These are phyloP conservation scores for Linyphia triangularis DNA, from an alignment of 2,888 invertebrate species.

Conservation along the genomic window DNA sequence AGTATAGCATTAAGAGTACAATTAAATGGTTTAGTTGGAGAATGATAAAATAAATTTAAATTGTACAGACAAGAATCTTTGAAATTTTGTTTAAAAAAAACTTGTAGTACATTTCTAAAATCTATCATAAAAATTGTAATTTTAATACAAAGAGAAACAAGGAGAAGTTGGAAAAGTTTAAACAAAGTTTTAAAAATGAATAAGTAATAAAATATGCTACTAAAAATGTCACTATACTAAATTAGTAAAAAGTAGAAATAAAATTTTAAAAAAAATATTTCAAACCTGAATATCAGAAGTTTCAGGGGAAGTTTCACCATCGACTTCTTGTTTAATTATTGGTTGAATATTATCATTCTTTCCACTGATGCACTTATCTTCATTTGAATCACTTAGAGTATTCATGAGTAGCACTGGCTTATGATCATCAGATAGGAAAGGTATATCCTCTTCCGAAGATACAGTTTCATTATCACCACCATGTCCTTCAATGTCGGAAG, in stretches of 20 bases:
- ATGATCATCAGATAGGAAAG: constrained; percentile 16
- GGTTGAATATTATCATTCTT: not conserved
- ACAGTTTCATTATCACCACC: constrained; percentile 59
- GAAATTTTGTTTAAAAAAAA: no score
- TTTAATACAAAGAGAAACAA: no score
- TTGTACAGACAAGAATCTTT: no score
- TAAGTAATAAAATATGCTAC: not conserved
- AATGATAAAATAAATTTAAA: no score
- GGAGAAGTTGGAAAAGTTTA: no score
- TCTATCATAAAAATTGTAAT: no score
- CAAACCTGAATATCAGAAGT: constrained; percentile 25
- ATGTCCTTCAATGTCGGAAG: constrained; percentile 67
- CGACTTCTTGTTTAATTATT: not conserved
- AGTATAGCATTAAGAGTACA: no score
- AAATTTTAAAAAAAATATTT: not conserved
- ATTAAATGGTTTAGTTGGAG: no score
- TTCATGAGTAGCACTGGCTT: constrained; percentile 5
- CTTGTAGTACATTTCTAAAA: no score
- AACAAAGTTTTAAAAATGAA: not conserved
- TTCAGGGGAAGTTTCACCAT: not conserved
- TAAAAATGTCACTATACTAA: not conserved
- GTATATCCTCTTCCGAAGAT: constrained; percentile 63
- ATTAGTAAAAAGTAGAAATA: not conserved
- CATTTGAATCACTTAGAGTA: not conserved
- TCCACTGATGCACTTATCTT: constrained; percentile 18